Conservation (phyloP, 1,140 invertebrate genomes). For the Chlorops oryzae region DNA sequence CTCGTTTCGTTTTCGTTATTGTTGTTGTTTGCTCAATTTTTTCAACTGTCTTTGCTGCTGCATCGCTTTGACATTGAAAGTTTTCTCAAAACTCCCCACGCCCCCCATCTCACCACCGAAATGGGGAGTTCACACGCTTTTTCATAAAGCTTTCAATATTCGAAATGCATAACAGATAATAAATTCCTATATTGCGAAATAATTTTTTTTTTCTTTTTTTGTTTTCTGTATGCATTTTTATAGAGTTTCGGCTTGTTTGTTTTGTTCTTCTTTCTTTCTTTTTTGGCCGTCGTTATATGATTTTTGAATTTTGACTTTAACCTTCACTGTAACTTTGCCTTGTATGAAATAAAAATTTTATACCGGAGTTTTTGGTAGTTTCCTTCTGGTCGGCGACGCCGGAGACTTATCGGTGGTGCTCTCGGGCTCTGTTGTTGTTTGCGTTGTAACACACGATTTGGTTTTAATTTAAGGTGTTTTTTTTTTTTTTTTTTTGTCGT, state of each 20-base stretch:
- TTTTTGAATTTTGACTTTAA: no score
- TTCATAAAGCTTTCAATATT: no score
- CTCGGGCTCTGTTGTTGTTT: conserved; percentile 36
- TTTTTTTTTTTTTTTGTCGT: conserved; percentile 6
- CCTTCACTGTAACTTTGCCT: no score
- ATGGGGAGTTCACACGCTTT: no score
- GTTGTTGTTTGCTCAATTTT: no score
- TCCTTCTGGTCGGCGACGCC: conserved; percentile 79
- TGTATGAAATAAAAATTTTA: conserved; percentile 62
- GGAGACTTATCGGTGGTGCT: conserved; percentile 72
- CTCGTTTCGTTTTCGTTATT: no score
- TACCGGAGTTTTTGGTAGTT: conserved; percentile 92
- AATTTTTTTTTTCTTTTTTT: conserved; percentile 9
- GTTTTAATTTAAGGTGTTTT: conserved; percentile 12
- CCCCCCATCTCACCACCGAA: no score
- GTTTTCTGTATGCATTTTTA: conserved; percentile 10
- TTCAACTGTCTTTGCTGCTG: no score
- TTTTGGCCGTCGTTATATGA: neutral
- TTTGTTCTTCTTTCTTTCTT: neutral
- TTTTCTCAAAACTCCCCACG: no score
- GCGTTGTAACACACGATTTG: neutral
- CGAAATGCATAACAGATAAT: no score
- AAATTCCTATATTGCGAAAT: conserved; percentile 10
- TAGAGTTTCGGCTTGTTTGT: conserved; percentile 12
- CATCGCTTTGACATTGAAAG: no score